Evolutionary conservation across 2,888 invertebrate genomes (phyloP).

Genomic region (Sinelater perroti): DNA sequence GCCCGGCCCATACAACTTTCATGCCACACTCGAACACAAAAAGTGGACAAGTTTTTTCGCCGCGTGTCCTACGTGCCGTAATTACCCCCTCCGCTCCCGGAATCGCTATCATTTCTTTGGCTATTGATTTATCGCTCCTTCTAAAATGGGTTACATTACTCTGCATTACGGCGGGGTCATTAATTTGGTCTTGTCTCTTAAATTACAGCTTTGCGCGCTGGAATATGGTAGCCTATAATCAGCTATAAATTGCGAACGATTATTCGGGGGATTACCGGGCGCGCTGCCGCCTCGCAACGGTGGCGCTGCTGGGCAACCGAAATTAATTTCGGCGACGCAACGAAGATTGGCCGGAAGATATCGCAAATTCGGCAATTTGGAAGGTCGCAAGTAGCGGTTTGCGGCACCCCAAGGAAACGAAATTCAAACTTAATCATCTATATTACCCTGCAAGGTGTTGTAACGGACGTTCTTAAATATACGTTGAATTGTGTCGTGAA

Average conservation of each 20-base stretch:
- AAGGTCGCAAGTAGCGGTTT: no score
- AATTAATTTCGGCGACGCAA: conserved; percentile 2
- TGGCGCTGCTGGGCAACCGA: background rate
- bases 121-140: conserved; percentile 30
- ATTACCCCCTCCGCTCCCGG: conserved; percentile 8
- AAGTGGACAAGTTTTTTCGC: no score
- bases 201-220: conserved; percentile 25
- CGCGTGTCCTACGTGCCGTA: no score
- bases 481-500: no score
- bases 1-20: no score
- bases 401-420: no score
- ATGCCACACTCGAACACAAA: no score
- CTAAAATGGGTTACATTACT: conserved; percentile 27
- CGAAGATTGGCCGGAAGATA: background rate
- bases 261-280: conserved; percentile 13
- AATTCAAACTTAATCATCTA: no score
- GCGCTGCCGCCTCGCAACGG: background rate
- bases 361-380: background rate
- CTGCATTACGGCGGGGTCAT: conserved; percentile 24
- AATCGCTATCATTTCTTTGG: conserved; percentile 9
- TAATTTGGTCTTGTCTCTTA: conserved; percentile 28
- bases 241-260: conserved; percentile 35
- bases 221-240: conserved; percentile 29
- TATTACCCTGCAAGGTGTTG: no score
- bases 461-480: no score